Conservation (phyloP, 2,113 vertebrate species). For the Oxyura jamaicensis region DNA sequence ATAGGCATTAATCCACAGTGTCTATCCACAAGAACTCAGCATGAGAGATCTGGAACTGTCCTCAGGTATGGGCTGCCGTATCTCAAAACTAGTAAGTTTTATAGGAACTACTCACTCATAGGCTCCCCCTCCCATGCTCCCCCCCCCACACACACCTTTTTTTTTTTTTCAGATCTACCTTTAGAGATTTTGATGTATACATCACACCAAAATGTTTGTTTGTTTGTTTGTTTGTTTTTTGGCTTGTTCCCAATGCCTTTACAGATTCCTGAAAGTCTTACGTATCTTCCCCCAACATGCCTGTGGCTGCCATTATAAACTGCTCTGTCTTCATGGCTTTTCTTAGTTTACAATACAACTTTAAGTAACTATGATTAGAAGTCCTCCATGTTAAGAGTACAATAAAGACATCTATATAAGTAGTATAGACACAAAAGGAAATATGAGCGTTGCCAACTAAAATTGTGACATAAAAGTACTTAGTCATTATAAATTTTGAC, state of each 20-base stretch:
- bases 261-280: not conserved
- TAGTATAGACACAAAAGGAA: not conserved
- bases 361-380: not conserved
- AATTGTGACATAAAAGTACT: not conserved
- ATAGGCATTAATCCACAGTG: not conserved
- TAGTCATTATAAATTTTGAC: not conserved
- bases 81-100: not conserved
- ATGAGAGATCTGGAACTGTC: not conserved
- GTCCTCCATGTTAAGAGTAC: not conserved
- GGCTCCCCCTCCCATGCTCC: too few relatives aligned
- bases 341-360: not conserved
- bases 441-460: not conserved
- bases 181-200: not conserved
- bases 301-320: not conserved
- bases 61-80: not conserved
- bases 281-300: not conserved
- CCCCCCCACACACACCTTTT: too few relatives aligned
- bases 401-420: not conserved
- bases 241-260: not conserved
- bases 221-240: fast-evolving
- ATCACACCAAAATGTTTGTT: not conserved
- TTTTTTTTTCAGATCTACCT: not conserved
- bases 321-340: not conserved
- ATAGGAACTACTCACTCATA: not conserved
- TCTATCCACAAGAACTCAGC: not conserved